Percentiles rank a stretch among this genome's conserved stretches.
Conservation (phyloP, 2,888 invertebrate genomes). For the Diloba caeruleocephala region DNA sequence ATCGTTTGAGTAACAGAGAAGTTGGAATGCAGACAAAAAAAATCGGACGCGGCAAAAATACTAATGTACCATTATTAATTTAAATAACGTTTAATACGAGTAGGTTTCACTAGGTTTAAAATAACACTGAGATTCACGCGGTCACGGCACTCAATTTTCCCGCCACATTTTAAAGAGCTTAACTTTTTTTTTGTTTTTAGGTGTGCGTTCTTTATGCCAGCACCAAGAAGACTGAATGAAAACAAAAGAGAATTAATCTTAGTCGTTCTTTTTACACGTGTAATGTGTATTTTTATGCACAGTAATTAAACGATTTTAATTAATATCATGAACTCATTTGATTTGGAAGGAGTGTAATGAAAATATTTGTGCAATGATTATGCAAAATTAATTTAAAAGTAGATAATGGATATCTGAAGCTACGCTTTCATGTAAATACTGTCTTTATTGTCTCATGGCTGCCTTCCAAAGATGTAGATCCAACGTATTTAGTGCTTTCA, state of each 20-base stretch:
- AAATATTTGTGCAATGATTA: neutral
- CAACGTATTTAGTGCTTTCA: constrained; percentile 43
- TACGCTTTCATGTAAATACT: constrained; percentile 27
- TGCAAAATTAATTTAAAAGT: constrained; percentile 13
- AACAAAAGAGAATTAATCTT: constrained; percentile 37
- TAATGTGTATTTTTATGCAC: constrained; percentile 14
- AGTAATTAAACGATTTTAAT: constrained; percentile 1
- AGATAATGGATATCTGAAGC: constrained; percentile 55
- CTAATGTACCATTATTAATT: neutral
- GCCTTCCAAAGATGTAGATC: constrained; percentile 57
- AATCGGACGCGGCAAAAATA: constrained; percentile 3
- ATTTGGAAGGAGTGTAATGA: neutral
- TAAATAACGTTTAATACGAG: neutral
- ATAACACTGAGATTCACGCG: constrained; percentile 2
- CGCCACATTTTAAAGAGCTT: constrained; percentile 29
- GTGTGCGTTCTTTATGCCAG: constrained; percentile 33
- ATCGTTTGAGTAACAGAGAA: constrained; percentile 58
- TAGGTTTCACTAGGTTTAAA: neutral
- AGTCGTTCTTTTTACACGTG: constrained; percentile 8
- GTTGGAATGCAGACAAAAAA: constrained; percentile 10
- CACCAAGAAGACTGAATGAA: constrained; percentile 36
- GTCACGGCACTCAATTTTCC: constrained; percentile 4
- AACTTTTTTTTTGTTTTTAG: constrained; percentile 4
- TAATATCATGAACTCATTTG: constrained; percentile 2
- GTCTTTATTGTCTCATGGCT: constrained; percentile 59